Evolutionary conservation across 2,113 vertebrate genomes (phyloP), one percentile per base, ranked within the genome.

Genomic region (Dendrocopos noguchii): DNA sequence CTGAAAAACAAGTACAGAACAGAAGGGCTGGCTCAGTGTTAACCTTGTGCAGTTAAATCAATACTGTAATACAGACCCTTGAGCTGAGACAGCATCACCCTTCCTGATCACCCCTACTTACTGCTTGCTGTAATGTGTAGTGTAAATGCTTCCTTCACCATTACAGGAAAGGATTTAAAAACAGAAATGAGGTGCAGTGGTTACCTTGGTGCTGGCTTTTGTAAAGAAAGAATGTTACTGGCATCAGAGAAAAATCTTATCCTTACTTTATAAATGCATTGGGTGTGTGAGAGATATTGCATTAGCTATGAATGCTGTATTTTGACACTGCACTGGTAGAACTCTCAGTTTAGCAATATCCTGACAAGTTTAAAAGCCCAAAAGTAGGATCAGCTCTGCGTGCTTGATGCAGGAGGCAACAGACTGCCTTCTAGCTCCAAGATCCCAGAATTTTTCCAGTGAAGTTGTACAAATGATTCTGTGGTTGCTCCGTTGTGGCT

Each of bases 11-110:
- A 93, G 91, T 27, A 78, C 21, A 65, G 75, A 86, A 42, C 10
- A 68, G 79, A 94, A 94, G 19, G 55, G 65, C 72, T 96, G 84
- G 79, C 87, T 95, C 82, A 83, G 67, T 80, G 73, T 86, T 93
- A 90, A 94, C 91, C 80, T 95, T 96, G 75, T 44, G 39, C 73
- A 63, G 36, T 80, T 85, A 39, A 90, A 96, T 96, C 93, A 91
- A 93, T 95, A 96, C 18, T 67, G 87, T 92, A 96, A 96, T 91
- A 96, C 31, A 95, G 91, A 91, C 53, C 87, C 53, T 79, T 0
- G 0, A 70, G 82, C 84, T 89, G 89, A 95, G 84, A 50, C 79
- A 91, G 87, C 89, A 91, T 86, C 83, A 80, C 44, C 61, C 55
- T 88, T 75, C 72, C 84, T 74, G 53, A 61, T 60, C 53, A 36